Evolutionary conservation across 2,797 vertebrate genomes (phyloP).

Genomic region (Ceryle rudis): DNA sequence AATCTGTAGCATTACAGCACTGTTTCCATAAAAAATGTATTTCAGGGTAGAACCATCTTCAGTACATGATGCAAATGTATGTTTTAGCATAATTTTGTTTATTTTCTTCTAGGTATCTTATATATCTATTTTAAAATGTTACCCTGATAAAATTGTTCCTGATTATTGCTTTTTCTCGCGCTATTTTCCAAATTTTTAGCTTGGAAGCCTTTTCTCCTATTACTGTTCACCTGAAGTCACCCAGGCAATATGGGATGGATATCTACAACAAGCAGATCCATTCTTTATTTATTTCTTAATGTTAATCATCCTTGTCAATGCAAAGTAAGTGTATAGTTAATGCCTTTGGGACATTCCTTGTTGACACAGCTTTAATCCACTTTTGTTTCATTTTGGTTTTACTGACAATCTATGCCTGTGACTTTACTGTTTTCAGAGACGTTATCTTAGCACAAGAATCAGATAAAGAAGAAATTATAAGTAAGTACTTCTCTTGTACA

Average conservation of each 20-base stretch:
- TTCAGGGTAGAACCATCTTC: background rate
- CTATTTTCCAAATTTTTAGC: constrained; percentile 76
- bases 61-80: background rate
- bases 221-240: constrained; percentile 91
- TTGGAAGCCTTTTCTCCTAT: constrained; percentile 94
- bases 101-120: background rate
- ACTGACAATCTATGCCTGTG: constrained; percentile 32
- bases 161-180: constrained; percentile 28
- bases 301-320: constrained; percentile 98
- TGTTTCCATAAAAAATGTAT: background rate
- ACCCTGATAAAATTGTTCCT: background rate
- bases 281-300: constrained; percentile 98
- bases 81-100: background rate
- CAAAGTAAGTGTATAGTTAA: constrained; percentile 87
- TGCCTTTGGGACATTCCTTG: background rate
- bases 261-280: constrained; percentile 94
- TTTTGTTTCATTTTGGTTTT: constrained; percentile 28
- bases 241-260: constrained; percentile 94
- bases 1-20: background rate
- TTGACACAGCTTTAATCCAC: background rate
- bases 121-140: background rate
- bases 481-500: constrained; percentile 81
- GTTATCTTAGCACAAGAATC: constrained; percentile 87
- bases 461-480: constrained; percentile 90
- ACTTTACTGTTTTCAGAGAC: constrained; percentile 85